These are phyloP conservation scores for Clostera curtula DNA, from an alignment of 2,888 invertebrate genomes.

Conservation along the genomic window DNA sequence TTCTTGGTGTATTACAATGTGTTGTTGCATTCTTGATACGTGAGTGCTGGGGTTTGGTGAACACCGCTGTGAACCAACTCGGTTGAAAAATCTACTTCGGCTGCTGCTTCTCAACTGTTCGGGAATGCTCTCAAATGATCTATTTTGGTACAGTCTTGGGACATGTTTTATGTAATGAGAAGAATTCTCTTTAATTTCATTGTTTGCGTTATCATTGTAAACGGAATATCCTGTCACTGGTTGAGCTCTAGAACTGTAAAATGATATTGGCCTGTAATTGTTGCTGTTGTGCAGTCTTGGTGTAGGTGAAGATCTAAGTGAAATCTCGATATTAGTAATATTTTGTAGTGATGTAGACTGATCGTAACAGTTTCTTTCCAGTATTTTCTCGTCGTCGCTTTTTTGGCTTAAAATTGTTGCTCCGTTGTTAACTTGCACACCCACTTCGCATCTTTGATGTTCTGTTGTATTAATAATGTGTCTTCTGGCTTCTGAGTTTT, in stretches of 20 bases:
- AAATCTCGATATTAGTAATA: conserved; percentile 67
- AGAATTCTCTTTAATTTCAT: conserved; percentile 61
- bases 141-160: conserved; percentile 60
- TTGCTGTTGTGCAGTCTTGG: conserved; percentile 39
- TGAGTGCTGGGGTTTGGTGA: conserved; percentile 45
- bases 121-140: conserved; percentile 67
- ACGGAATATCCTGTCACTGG: conserved; percentile 35
- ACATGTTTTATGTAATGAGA: conserved; percentile 62
- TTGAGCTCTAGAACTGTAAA: conserved; percentile 51
- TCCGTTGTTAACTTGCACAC: conserved; percentile 47
- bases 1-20: conserved; percentile 35
- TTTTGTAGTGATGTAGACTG: conserved; percentile 63
- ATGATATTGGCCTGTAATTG: conserved; percentile 65
- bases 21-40: conserved; percentile 51
- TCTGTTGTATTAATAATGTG: conserved; percentile 28
- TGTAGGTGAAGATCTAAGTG: conserved; percentile 50
- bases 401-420: conserved; percentile 53
- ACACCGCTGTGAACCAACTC: conserved; percentile 63
- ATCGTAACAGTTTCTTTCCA: conserved; percentile 53
- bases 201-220: conserved; percentile 48
- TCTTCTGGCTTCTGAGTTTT: conserved; percentile 25
- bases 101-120: conserved; percentile 60
- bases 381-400: conserved; percentile 69
- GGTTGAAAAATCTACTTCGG: conserved; percentile 59
- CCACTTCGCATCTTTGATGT: conserved; percentile 47